Evolutionary conservation across 2,888 invertebrate genomes (phyloP), one percentile per base, ranked within the genome.

Genomic region (Drosophila mulleri): DNA sequence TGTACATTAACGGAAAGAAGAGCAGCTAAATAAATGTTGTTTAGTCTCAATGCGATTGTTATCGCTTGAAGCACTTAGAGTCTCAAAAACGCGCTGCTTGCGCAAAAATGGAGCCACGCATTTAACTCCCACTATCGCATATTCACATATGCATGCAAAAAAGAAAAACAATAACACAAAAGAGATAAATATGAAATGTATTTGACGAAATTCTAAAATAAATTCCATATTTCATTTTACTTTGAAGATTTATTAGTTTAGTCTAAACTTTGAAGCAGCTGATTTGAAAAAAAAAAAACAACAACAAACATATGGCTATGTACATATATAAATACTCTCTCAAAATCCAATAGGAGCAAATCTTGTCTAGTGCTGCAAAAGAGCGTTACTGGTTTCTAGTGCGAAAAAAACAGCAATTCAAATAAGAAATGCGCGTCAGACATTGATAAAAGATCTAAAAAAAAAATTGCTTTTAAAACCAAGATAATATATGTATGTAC

Each of bases 341-440:
- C 14, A 37, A 37, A 14, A 7, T 16, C 8, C 6, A 18, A 16
- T 18, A 12, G 7, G n/a, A 32, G 18, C 12, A 35, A 14, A 7
- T 18, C 0, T 50, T 32, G 9, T 50, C n/a, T n/a, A 52, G 52
- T 23, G 52, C 5, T 52, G 35, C 4, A 52, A 37, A 52, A 9
- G 2, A 20, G 44, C 20, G 20, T 20, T 20, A 18, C 6, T 44
- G 2, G 6, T 12, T 20, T 18, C 1, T 3, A 42, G 71, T 69
- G 70, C 12, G 60, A 29, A 9, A 35, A 60, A 32, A 37, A 3
- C 54, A 5, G 5, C 0, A 29, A 44, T 44, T 44, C 20, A 48
- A 20, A 16, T 26, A 1, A 18, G 2, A 44, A 32, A 0, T 9
- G 14, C 50, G 70, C 72, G 70, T 44, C 9, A 29, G 3, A 0